Conservation (phyloP, 2,888 invertebrate genomes). For the Mellilla xanthometata region DNA sequence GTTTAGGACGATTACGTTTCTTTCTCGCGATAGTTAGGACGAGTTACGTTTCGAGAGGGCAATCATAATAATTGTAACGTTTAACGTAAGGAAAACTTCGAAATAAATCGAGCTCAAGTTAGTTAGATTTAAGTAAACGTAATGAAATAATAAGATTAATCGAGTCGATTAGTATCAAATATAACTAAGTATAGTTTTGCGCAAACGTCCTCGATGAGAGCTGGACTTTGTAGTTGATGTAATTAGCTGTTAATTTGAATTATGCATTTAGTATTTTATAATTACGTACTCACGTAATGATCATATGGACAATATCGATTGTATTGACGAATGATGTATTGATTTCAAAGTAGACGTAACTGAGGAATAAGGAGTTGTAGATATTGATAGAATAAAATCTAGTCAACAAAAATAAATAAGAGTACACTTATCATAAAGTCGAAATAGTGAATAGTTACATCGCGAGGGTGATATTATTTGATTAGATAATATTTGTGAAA, state of each 20-base stretch:
- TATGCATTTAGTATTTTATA: conserved; percentile 77
- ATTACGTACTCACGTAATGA: conserved; percentile 80
- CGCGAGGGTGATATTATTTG: conserved; percentile 72
- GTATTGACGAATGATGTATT: conserved; percentile 69
- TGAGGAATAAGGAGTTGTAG: conserved; percentile 66
- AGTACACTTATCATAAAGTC: conserved; percentile 64
- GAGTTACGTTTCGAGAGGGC: conserved; percentile 47
- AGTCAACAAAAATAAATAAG: conserved; percentile 51
- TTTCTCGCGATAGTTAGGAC: conserved; percentile 53
- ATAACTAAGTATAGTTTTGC: conserved; percentile 58
- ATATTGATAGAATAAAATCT: conserved; percentile 63
- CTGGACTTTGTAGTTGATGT: conserved; percentile 67
- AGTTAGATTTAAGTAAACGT: conserved; percentile 68
- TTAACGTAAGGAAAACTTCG: conserved; percentile 71
- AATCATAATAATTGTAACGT: conserved; percentile 48
- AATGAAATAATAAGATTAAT: conserved; percentile 54
- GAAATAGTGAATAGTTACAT: conserved; percentile 61
- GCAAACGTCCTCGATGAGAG: conserved; percentile 72
- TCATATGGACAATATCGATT: conserved; percentile 79
- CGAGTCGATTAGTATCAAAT: conserved; percentile 63
- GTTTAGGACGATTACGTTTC: conserved; percentile 52
- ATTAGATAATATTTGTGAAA: conserved; percentile 65
- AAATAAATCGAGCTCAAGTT: conserved; percentile 81
- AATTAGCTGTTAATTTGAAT: conserved; percentile 62
- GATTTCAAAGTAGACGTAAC: conserved; percentile 65